These are phyloP conservation scores for Leptinotarsa undecemlineata DNA, from an alignment of 1,140 invertebrate species.

Conservation along the genomic window DNA sequence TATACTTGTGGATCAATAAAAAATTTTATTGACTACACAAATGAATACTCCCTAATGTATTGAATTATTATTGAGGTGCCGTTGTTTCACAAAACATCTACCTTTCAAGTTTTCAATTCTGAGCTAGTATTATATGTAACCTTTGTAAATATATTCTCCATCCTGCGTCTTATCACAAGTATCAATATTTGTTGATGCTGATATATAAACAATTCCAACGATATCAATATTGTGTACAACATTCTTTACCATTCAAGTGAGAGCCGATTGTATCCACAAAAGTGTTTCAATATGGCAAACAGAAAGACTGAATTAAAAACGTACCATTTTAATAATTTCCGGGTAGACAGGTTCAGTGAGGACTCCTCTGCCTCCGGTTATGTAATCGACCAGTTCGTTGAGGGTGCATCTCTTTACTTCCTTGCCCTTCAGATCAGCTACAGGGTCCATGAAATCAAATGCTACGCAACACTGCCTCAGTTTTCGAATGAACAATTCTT, in stretches of 20 bases:
- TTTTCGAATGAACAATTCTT: conserved; percentile 97
- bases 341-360: conserved; percentile 97
- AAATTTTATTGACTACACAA: not conserved
- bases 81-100: too few species aligned
- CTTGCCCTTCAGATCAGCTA: conserved; percentile 97
- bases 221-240: too few species aligned
- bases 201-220: too few species aligned
- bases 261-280: too few species aligned
- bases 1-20: not conserved
- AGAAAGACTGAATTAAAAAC: conserved; percentile 11
- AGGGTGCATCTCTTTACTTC: conserved; percentile 97
- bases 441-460: conserved; percentile 99
- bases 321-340: conserved; percentile 96
- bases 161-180: too few species aligned
- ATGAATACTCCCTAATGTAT: not conserved
- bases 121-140: too few species aligned
- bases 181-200: too few species aligned
- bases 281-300: too few species aligned
- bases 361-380: conserved; percentile 89
- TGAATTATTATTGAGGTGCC: too few species aligned
- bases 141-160: too few species aligned
- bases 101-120: too few species aligned
- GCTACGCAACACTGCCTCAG: conserved; percentile 97
- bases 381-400: conserved; percentile 98
- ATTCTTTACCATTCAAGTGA: too few species aligned